Evolutionary conservation across 2,797 vertebrate species (phyloP).

Genomic region (Syngnathus rostellatus): DNA sequence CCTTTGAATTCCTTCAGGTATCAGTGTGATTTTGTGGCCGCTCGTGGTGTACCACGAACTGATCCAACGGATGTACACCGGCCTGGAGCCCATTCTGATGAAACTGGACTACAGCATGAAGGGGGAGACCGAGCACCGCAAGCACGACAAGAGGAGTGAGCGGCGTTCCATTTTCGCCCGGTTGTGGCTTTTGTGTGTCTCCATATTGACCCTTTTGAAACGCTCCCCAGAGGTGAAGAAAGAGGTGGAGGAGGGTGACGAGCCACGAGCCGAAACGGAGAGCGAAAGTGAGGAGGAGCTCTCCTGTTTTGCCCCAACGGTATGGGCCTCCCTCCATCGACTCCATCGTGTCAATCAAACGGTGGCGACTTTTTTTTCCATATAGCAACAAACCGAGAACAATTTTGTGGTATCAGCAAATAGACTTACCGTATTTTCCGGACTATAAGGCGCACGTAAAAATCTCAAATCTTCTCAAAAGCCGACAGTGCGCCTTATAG

Average conservation of each 20-base stretch:
- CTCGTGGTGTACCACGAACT: slow-evolving; percentile 96
- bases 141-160: slow-evolving; percentile 94
- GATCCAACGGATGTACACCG: slow-evolving; percentile 98
- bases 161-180: background rate
- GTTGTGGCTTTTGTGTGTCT: background rate
- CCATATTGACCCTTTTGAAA: background rate
- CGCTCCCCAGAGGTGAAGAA: slow-evolving; percentile 72
- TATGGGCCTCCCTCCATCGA: slow-evolving; percentile 25
- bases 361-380: too few species aligned
- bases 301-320: slow-evolving; percentile 86
- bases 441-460: too few species aligned
- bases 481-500: too few species aligned
- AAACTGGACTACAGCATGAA: slow-evolving; percentile 99
- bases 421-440: too few species aligned
- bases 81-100: slow-evolving; percentile 94
- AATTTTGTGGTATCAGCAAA: too few species aligned
- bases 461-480: too few species aligned
- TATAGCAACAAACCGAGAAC: too few species aligned
- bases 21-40: slow-evolving; percentile 94
- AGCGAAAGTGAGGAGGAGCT: slow-evolving; percentile 91
- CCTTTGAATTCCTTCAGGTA: slow-evolving; percentile 58
- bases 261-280: slow-evolving; percentile 88
- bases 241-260: slow-evolving; percentile 78
- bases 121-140: slow-evolving; percentile 82
- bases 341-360: too few species aligned